A percentile compares a stretch with the other conserved stretches of the same genome.
These are phyloP conservation scores for Cichlasoma orientale DNA, from an alignment of 2,797 vertebrate genomes.

Conservation along the genomic window DNA sequence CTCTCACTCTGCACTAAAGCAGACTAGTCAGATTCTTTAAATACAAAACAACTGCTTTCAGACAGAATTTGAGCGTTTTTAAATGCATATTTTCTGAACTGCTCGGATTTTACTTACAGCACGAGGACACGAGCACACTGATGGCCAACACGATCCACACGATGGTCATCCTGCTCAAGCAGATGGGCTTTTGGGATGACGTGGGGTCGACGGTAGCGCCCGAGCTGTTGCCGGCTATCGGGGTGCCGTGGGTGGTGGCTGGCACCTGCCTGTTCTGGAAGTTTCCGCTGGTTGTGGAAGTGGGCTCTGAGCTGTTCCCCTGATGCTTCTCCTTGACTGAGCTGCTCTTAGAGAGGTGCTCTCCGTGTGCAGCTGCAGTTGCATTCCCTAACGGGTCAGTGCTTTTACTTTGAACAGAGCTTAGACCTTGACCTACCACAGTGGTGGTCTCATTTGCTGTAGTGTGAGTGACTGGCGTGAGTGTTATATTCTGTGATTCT, in stretches of 20 bases:
- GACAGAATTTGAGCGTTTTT: background rate
- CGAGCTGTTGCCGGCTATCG: constrained; percentile 84
- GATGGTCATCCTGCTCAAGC: constrained; percentile 94
- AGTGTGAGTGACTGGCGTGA: constrained; percentile 7
- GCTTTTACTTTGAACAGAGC: constrained; percentile 20
- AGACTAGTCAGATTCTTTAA: background rate
- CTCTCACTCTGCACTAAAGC: background rate
- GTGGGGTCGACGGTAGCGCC: constrained; percentile 84
- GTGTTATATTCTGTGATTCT: constrained; percentile 26
- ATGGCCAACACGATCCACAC: constrained; percentile 97
- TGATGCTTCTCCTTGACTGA: constrained; percentile 25
- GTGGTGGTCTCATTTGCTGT: constrained; percentile 8
- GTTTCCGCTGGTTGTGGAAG: constrained; percentile 86
- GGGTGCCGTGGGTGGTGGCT: constrained; percentile 86
- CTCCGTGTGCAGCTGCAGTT: constrained; percentile 38
- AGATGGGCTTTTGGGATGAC: constrained; percentile 87
- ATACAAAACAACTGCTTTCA: background rate
- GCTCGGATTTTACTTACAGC: constrained; percentile 88
- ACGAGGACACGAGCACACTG: constrained; percentile 94
- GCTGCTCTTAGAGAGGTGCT: constrained; percentile 64
- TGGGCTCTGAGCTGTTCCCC: constrained; percentile 77
- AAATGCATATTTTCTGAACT: background rate
- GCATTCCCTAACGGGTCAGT: constrained; percentile 51
- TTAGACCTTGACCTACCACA: constrained; percentile 1
- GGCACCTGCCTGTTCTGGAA: constrained; percentile 92